Evolutionary conservation across 2,113 vertebrate genomes (phyloP).

Genomic region (Gopherus flavomarginatus): DNA sequence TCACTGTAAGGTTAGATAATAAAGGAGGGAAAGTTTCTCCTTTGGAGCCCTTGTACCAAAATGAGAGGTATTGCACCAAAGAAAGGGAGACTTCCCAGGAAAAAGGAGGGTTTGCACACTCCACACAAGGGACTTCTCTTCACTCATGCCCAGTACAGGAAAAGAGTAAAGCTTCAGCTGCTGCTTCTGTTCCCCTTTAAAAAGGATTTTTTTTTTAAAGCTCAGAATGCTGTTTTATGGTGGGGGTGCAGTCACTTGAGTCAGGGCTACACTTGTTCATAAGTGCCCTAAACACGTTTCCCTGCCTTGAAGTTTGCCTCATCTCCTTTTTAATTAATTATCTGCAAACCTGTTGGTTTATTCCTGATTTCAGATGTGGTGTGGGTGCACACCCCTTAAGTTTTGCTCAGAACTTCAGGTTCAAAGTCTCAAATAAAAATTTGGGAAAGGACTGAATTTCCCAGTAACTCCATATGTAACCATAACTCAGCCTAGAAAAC

Average conservation of each 20-base stretch:
- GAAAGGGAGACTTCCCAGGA: conserved; percentile 38
- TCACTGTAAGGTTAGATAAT: conserved; percentile 43
- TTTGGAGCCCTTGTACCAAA: conserved; percentile 50
- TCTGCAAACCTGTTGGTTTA: conserved; percentile 8
- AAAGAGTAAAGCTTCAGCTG: conserved; percentile 27
- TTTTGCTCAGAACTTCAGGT: conserved; percentile 8
- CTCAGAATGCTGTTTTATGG: not conserved
- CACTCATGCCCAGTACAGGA: conserved; percentile 25
- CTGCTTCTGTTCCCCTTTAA: conserved; percentile 24
- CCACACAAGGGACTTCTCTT: conserved; percentile 57
- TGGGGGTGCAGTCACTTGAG: not conserved
- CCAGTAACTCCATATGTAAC: not conserved
- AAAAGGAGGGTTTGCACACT: conserved; percentile 42
- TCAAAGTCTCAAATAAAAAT: conserved; percentile 26
- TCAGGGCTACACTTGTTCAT: conserved; percentile 15
- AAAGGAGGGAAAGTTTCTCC: conserved; percentile 34
- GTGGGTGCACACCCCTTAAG: not conserved
- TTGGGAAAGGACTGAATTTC: conserved; percentile 31
- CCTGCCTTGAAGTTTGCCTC: not conserved
- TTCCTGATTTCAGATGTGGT: not conserved
- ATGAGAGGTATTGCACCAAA: conserved; percentile 43
- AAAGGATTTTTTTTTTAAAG: not conserved
- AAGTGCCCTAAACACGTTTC: not conserved
- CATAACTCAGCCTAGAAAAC: conserved; percentile 15
- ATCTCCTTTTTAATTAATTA: conserved; percentile 13